Base-by-base conservation (phyloP, 2,888 invertebrate species). In the Pseudococcus jackbeardsleyi region DNA sequence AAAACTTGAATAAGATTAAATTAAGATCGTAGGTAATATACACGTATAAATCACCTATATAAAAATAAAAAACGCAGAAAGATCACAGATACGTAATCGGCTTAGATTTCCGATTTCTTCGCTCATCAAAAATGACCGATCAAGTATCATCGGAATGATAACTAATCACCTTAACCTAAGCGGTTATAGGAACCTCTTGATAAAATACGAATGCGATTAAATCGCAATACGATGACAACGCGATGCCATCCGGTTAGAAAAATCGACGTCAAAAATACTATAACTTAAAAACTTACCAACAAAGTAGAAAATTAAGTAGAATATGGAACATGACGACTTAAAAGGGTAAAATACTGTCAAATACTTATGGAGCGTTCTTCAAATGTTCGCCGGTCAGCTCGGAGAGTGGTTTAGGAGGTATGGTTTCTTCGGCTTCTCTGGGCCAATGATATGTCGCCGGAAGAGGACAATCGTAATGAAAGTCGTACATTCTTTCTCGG, bases 401-500 rank as follows among this genome's bases (percentile, higher is more conserved):
- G 72, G 89, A 82, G 84, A 90, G 79, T 22, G 90, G 89, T 86
- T 89, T 89, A 0, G 89, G 88, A 77, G 89, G 85, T 64, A 89
- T 87, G n/a, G 86, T 84, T 39, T 90, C 89, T 82, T 90, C 90
- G 2, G 87, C 89, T 84, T 90, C 90, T 54, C 89, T 89, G 9
- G 93, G 93, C 93, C 93, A 93, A 2, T 91, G 91, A 89, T 93
- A 93, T 39, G 92, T 90, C 64, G 91, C 92, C 89, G 96, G 96
- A 93, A 96, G 93, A 88, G 96, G 94, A 90, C 94, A 93, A 91
- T 95, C 95, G 91, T 97, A 97, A 91, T 95, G 94, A 90, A 94
- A 94, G 91, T 94, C 94, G 92, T 96, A 97, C 92, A 96, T 94
- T 91, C 95, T 95, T 89, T 94, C 93, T 90, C 94, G 93, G 54